Base-by-base conservation (phyloP, 2,113 vertebrate species). In the Neodontobutis hainanensis region DNA sequence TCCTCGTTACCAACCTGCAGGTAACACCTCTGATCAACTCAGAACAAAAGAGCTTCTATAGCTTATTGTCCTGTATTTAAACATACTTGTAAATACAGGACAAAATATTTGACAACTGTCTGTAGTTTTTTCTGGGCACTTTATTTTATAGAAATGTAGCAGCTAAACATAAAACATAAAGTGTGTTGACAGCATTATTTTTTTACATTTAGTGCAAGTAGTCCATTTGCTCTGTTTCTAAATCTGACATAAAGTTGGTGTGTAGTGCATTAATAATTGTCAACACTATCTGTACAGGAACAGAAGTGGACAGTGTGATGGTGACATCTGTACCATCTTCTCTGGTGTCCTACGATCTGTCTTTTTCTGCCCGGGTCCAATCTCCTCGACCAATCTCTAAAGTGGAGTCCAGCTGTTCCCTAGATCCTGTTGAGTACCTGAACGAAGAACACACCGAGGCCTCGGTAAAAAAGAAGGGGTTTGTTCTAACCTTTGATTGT, bases 381-480 rank as follows among this genome's bases (percentile, higher is more conserved):
- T 94, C 93, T 67, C 86, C 91, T 59, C 90, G 88, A n/a, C 85
- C 89, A 66, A 81, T 95, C 48, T 75, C 83, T 57, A 93, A 82
- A 64, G 82, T 96, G 11, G 88, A 94, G 40, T 95, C 92, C 80
- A 94, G 77, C 67, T 94, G 90, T 64, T 36, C 78, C 16, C 82
- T 95, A 69, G 85, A 77, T 6, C 86, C 92, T 43, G 42, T 92
- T 9, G 56, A 86, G 63, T 94, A 92, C 68, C 81, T 89, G 1
- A 85, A 70, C 55, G 15, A 83, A 53, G 88, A 92, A 11, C 88
- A 90, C 34, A 94, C 86, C 1, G 70, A 84, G 51, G 93, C 93
- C 72, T 86, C 90, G 80, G 94, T 95, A 62, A 86, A 93, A n/a
- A n/a, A n/a, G n/a, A n/a, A n/a, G n/a, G n/a, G n/a, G n/a, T n/a